Percentiles rank a stretch among this genome's conserved stretches.
Evolutionary conservation across 37 sponge, comb jelly and placozoan species (phyloP).

Genomic region (Ephydatia muelleri): DNA sequence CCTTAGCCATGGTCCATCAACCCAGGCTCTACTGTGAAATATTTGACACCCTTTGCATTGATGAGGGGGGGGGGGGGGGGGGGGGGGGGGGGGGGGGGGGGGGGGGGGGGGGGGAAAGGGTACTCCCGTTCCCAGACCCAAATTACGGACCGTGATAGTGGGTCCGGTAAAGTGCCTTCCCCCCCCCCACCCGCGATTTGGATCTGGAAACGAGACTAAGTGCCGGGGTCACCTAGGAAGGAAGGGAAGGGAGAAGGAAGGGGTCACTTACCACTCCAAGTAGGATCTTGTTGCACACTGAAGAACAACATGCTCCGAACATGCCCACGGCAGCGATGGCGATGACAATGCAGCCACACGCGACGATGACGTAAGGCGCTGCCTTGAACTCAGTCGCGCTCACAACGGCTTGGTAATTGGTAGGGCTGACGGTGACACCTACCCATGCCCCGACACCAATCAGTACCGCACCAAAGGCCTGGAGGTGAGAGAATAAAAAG

Average conservation of each 20-base stretch:
- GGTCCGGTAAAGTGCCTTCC: not conserved
- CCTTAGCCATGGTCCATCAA: too few species aligned
- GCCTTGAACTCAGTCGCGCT: slow-evolving; percentile 11
- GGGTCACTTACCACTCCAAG: slow-evolving; percentile 16
- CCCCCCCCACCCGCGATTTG: not conserved
- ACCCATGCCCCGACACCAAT: slow-evolving; percentile 64
- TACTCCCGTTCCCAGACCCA: too few species aligned
- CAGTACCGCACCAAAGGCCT: slow-evolving; percentile 54
- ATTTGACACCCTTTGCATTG: slow-evolving; percentile 28
- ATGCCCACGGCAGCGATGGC: slow-evolving; percentile 55
- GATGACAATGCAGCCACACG: slow-evolving; percentile 44
- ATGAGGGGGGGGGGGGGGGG: not conserved
- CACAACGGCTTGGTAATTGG: slow-evolving; percentile 8
- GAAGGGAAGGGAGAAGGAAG: too few species aligned
- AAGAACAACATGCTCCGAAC: slow-evolving; percentile 52
- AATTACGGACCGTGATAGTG: too few species aligned
- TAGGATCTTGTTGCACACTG: slow-evolving; percentile 49
- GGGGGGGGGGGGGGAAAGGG: too few species aligned
- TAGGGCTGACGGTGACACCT: slow-evolving; percentile 11
- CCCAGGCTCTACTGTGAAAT: slow-evolving; percentile 64
- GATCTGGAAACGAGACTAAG: not conserved
- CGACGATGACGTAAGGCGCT: slow-evolving; percentile 69
- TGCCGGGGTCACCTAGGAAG: too few species aligned
- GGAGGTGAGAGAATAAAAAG: not conserved
- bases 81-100: too few species aligned